Conservation (phyloP, 2,113 vertebrate genomes). For the Pseudonaja textilis region DNA sequence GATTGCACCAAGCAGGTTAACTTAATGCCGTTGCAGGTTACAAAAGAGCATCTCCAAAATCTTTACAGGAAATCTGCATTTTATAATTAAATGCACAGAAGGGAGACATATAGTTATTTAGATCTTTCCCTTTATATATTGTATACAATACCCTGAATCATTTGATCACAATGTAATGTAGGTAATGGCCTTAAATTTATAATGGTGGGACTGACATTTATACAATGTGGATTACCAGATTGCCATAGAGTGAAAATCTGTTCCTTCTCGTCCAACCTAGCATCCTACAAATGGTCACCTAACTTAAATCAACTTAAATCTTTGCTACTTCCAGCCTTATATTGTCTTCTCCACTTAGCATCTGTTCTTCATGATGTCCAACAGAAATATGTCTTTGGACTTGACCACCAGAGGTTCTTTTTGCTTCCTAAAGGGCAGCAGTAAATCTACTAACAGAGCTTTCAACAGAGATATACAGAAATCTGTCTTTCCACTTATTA, state of each 20-base stretch:
- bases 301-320: background rate
- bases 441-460: background rate
- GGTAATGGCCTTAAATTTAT: background rate
- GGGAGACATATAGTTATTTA: background rate
- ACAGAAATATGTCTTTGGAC: background rate
- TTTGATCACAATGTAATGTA: background rate
- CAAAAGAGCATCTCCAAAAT: background rate
- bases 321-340: background rate
- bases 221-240: background rate
- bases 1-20: slow-evolving; percentile 15
- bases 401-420: background rate
- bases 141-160: background rate
- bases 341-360: background rate
- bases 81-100: background rate
- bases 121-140: background rate
- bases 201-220: background rate
- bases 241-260: background rate
- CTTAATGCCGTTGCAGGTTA: slow-evolving; percentile 13
- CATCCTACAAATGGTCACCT: background rate
- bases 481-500: background rate
- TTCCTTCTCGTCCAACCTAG: background rate
- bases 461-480: accelerated
- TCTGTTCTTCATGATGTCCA: background rate
- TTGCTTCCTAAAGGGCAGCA: background rate
- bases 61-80: background rate